Evolutionary conservation across 2,888 invertebrate species (phyloP), one percentile per base, ranked within the genome.

Genomic region (Griposia aprilina): DNA sequence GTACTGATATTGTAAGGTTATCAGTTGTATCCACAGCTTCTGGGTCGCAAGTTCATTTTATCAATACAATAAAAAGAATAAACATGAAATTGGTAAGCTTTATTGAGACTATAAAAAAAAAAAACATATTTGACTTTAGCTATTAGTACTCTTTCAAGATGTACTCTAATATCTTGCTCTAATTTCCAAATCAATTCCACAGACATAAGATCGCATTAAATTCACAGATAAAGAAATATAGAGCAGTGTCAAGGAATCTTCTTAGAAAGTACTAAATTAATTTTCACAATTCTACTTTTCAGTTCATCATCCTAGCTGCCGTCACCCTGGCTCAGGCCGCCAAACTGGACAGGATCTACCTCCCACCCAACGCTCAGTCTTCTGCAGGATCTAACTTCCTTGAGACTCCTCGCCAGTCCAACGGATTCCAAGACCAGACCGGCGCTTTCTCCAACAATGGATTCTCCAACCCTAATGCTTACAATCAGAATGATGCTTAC

Each of bases 301-400:
- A 97, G 96, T 89, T 96, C 71, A 91, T 95, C 69, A 78, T 96
- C 52, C 65, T 96, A 83, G 92, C 94, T 13, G 90, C 92, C 36
- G 90, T 94, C 68, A 90, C 94, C 76, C 89, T 93, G 84, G 90
- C 94, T 78, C 91, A 91, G 81, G 95, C 93, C 60, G 96, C 93
- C 62, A 96, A 96, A 90, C 85, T 96, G 84, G 95, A 96, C 90
- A 94, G 92, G 74, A 93, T 93, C 48, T 96, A 96, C 83, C 93
- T 97, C 10, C 96, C 96, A 68, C 96, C 96, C 26, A 88, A 90
- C 75, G 89, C 92, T 26, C 89, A 91, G 77, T 93, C 87, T 0
- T 81, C 89, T 8, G 84, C 86, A 48, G 89, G 90, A 68, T 88
- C 90, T 0, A 62, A 17, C 86, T 87, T 85, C 80, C 82, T 83